Evolutionary conservation across 2,888 invertebrate species (phyloP).

Genomic region (Dicyrtoma fusca): DNA sequence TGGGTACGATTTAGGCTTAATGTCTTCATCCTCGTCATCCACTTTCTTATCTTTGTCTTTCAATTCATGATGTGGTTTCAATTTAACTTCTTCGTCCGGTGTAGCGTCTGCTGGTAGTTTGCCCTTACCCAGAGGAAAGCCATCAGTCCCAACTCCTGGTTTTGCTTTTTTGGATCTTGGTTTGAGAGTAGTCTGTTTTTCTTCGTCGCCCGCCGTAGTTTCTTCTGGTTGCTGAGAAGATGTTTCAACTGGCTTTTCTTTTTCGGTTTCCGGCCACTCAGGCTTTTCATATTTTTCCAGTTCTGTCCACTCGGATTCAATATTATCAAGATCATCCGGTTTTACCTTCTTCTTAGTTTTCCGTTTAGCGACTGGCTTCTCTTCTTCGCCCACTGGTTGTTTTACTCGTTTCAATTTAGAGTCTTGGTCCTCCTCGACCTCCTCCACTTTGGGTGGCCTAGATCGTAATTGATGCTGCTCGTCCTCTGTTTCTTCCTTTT

Average conservation of each 20-base stretch:
- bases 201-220: not conserved
- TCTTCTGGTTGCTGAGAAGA: constrained; percentile 36
- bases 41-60: constrained; percentile 54
- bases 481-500: constrained; percentile 46
- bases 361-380: constrained; percentile 46
- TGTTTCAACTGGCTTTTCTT: constrained; percentile 38
- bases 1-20: constrained; percentile 31
- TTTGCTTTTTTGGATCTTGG: not conserved
- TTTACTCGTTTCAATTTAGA: constrained; percentile 22
- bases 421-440: constrained; percentile 21
- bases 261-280: constrained; percentile 58
- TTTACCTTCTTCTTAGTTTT: constrained; percentile 48
- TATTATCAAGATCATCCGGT: constrained; percentile 26
- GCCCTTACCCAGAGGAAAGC: constrained; percentile 30
- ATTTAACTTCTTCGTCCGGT: constrained; percentile 52
- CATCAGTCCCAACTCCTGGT: constrained; percentile 13
- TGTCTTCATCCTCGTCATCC: constrained; percentile 55
- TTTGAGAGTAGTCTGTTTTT: not conserved
- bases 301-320: constrained; percentile 32
- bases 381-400: constrained; percentile 27
- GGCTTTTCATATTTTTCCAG: constrained; percentile 46
- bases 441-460: not conserved
- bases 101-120: constrained; percentile 36
- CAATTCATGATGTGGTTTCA: constrained; percentile 44
- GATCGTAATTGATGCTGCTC: constrained; percentile 39